A percentile compares a stretch with the other conserved stretches of the same genome.
phyloP scores from a whole-genome alignment of 2,113 vertebrate species.

The Phalacrocorax brasilianus region DNA sequence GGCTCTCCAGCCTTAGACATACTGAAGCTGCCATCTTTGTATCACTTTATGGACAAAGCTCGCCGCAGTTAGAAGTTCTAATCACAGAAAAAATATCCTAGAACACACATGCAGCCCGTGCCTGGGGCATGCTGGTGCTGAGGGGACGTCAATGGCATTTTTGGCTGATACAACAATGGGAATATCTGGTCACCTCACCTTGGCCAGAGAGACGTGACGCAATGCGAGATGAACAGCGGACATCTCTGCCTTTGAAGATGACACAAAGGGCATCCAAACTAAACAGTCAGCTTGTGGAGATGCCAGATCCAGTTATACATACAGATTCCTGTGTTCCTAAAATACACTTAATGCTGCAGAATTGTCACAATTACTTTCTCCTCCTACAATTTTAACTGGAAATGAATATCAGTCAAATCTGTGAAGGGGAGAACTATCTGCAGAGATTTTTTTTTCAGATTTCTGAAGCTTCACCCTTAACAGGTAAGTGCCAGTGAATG shows the following conservation, averaged over 20 bases:
- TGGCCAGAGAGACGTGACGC: neutral
- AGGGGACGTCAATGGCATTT: neutral
- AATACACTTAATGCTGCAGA: neutral
- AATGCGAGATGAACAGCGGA: fast-evolving
- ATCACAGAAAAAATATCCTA: neutral
- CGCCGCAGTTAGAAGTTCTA: neutral
- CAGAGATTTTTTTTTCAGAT: neutral
- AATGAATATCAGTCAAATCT: neutral
- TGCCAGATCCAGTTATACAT: neutral
- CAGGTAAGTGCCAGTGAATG: neutral
- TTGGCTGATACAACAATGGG: neutral
- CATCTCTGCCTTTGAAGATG: neutral
- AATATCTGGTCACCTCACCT: neutral
- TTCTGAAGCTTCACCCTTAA: neutral
- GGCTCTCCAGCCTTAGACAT: neutral
- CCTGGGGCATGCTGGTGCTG: fast-evolving
- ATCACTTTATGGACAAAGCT: neutral
- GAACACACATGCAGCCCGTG: neutral
- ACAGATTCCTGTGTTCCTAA: constrained; percentile 5
- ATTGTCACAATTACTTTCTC: neutral
- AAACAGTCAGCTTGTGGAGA: constrained; percentile 2
- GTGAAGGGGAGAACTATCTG: neutral
- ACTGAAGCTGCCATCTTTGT: neutral
- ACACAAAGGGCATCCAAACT: neutral
- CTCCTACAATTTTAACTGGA: neutral